Percentiles rank a stretch among this genome's conserved stretches.
Evolutionary conservation across 64 coral and sea anemone species (phyloP).

Genomic region (Porites australiensis): DNA sequence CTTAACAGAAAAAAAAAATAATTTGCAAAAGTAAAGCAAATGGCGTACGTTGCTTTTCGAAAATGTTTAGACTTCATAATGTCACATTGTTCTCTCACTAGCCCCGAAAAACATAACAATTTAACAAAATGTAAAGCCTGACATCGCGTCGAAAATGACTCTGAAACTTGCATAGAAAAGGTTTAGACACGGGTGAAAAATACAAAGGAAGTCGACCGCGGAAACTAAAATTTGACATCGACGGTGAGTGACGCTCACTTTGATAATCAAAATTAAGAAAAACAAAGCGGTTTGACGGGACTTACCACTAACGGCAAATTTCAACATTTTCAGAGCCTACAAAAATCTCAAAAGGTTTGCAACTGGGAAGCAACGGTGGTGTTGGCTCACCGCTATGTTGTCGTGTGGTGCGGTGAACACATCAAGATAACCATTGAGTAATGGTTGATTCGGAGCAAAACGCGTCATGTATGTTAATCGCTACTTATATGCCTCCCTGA

Average conservation of each 20-base stretch:
- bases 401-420: neutral
- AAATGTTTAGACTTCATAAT: neutral
- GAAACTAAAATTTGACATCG: too few species aligned
- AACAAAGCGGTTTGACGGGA: neutral
- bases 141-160: neutral
- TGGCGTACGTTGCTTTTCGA: neutral
- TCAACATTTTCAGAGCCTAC: conserved; percentile 14
- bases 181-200: too few species aligned
- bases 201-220: too few species aligned
- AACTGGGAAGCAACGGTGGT: neutral
- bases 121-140: neutral
- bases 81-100: neutral
- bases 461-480: neutral
- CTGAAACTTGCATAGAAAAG: neutral
- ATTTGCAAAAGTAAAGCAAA: neutral
- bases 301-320: conserved; percentile 67
- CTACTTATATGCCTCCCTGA: neutral
- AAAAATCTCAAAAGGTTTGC: neutral
- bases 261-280: neutral
- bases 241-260: neutral
- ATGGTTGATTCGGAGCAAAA: neutral
- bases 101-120: neutral
- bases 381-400: too few species aligned
- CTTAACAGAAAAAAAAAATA: neutral
- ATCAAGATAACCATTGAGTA: neutral